Percentiles rank a stretch among this genome's conserved stretches.
Evolutionary conservation across 2,113 vertebrate genomes (phyloP).

Genomic region (Anthoscopus minutus): DNA sequence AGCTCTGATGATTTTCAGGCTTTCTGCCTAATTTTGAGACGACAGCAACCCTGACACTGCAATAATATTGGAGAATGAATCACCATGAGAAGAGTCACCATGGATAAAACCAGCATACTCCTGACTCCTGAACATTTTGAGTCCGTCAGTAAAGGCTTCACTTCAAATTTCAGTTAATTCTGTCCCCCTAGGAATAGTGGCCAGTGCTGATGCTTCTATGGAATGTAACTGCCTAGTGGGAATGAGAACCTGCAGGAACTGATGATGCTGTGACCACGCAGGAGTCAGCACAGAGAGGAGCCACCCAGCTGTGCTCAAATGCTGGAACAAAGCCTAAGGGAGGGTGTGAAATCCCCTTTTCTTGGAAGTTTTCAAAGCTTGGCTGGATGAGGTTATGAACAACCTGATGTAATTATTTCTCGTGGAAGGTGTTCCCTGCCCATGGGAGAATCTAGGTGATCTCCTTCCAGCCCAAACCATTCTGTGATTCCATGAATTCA

Average conservation of each 20-base stretch:
- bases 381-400: background rate
- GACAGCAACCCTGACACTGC: background rate
- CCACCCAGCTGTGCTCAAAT: background rate
- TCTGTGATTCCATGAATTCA: background rate
- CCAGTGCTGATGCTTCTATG: background rate
- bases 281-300: background rate
- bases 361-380: background rate
- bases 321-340: background rate
- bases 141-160: background rate
- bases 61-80: background rate
- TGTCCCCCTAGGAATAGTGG: background rate
- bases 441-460: background rate
- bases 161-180: background rate
- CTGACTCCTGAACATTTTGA: background rate
- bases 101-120: background rate
- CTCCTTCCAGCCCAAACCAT: background rate
- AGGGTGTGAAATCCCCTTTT: background rate
- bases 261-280: rapidly evolving
- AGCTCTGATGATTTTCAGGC: background rate
- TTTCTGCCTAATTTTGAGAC: background rate
- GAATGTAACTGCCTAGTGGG: background rate
- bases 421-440: background rate
- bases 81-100: background rate
- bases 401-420: background rate
- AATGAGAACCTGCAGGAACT: background rate